Base-by-base conservation (phyloP, 2,888 invertebrate genomes). In the Drepana falcataria region DNA sequence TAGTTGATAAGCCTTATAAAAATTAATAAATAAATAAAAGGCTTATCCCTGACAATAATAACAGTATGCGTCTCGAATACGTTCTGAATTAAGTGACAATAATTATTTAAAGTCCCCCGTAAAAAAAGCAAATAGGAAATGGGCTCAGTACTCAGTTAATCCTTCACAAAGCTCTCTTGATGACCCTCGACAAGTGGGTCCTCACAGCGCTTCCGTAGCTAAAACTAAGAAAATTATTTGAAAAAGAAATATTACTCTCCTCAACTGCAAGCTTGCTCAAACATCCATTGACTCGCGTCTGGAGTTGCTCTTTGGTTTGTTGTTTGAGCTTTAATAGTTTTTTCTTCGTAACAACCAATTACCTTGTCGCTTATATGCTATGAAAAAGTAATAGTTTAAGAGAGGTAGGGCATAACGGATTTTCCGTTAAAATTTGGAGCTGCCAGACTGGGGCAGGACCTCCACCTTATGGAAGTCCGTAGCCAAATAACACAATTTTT, bases 211-310 rank as follows among this genome's bases (percentile, higher is more conserved):
- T 70, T 65, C 55, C 60, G 44, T 68, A 63, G 59, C 61, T 53
- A 67, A 68, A 72, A 65, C 66, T 71, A 69, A 60, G 63, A 69
- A 65, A 68, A 68, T 64, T 51, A 59, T 61, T 61, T 61, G 57
- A 62, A 66, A 61, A 58, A 57, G 21, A 21, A 21, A 21, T 21
- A 60, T 60, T 61, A 65, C 57, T 54, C 51, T 48, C 49, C 59
- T 61, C 54, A 54, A 59, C 54, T 58, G 52, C 63, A 58, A 63
- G 59, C 63, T 63, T 60, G 62, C 64, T 73, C 67, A 64, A 56
- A 59, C 55, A 58, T 65, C 66, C 63, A 66, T 64, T 57, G 64
- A 67, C 61, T 66, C 57, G 51, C 40, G 40, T 48, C 44, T 47
- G 6, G 21, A n/a, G 47, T 47, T 33, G 21, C 35, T 44, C 2